Conservation (phyloP, 2,113 vertebrate genomes). For the Takifugu flavidus region DNA sequence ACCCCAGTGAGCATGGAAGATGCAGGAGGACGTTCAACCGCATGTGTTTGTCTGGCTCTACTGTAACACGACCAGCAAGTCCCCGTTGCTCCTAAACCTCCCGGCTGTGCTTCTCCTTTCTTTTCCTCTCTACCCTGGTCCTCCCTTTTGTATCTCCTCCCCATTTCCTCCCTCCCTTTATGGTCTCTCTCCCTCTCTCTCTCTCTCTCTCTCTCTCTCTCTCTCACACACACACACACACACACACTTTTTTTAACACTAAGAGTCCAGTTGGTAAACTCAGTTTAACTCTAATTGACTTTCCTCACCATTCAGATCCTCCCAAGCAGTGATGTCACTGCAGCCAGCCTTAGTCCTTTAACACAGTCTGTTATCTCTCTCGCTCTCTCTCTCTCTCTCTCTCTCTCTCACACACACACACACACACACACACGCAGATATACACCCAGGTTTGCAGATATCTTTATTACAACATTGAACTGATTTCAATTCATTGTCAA, state of each 20-base stretch:
- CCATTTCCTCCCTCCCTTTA: constrained; percentile 37
- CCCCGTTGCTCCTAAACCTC: constrained; percentile 57
- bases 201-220: constrained; percentile 36
- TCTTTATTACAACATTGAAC: too few species aligned
- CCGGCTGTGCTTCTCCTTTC: constrained; percentile 57
- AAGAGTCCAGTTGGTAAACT: constrained; percentile 71
- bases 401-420: constrained; percentile 16
- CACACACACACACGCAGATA: constrained; percentile 7
- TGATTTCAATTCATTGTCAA: too few species aligned
- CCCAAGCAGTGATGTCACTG: constrained; percentile 71
- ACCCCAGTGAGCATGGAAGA: constrained; percentile 20
- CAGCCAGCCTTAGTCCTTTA: constrained; percentile 38
- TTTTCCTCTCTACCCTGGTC: constrained; percentile 56
- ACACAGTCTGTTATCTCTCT: constrained; percentile 27
- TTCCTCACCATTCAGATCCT: constrained; percentile 72
- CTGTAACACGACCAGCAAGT: constrained; percentile 49
- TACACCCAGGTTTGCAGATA: not conserved
- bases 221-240: constrained; percentile 36
- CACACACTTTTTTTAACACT: constrained; percentile 31
- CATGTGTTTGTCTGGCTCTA: constrained; percentile 43
- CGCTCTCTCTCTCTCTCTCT: constrained; percentile 1
- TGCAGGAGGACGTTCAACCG: constrained; percentile 31
- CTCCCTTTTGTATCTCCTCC: constrained; percentile 69
- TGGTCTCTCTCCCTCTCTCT: constrained; percentile 45
- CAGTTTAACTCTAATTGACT: constrained; percentile 75